Percentiles rank a stretch among this genome's conserved stretches.
Evolutionary conservation across 92 coral and sea anemone species (phyloP).

Genomic region (Nematostella vectensis): DNA sequence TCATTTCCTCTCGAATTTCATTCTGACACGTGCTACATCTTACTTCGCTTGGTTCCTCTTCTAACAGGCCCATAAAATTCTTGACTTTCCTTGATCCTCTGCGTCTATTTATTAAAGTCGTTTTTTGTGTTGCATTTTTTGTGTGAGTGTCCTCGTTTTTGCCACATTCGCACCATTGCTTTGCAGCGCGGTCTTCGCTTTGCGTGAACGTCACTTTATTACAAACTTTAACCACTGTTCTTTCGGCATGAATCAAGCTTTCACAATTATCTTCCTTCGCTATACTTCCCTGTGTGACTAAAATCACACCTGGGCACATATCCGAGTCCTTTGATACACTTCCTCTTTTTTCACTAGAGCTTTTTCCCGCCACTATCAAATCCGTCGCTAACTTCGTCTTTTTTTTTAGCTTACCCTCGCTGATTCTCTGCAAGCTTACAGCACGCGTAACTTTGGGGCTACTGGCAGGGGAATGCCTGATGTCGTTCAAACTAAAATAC

Average conservation of each 20-base stretch:
- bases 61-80: constrained; percentile 16
- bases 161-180: constrained; percentile 18
- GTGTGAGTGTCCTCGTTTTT: constrained; percentile 1
- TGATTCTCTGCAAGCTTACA: not conserved
- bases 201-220: constrained; percentile 3
- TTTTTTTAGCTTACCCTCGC: not conserved
- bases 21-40: constrained; percentile 11
- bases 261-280: not conserved
- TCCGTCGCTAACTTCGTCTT: not conserved
- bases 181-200: not conserved
- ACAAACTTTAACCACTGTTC: not conserved
- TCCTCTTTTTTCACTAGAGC: not conserved
- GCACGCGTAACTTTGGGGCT: not conserved
- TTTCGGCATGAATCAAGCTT: not conserved
- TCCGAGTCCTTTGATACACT: not conserved
- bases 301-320: no score
- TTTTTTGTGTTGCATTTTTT: not conserved
- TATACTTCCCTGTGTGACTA: no score
- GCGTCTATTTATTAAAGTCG: constrained; percentile 1
- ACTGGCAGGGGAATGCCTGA: not conserved
- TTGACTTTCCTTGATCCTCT: constrained; percentile 12
- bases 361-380: not conserved
- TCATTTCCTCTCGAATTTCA: constrained; percentile 33
- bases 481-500: constrained; percentile 37
- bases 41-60: constrained; percentile 17